phyloP scores from a whole-genome alignment of 2,797 vertebrate genomes.

The Falco columbarius region DNA sequence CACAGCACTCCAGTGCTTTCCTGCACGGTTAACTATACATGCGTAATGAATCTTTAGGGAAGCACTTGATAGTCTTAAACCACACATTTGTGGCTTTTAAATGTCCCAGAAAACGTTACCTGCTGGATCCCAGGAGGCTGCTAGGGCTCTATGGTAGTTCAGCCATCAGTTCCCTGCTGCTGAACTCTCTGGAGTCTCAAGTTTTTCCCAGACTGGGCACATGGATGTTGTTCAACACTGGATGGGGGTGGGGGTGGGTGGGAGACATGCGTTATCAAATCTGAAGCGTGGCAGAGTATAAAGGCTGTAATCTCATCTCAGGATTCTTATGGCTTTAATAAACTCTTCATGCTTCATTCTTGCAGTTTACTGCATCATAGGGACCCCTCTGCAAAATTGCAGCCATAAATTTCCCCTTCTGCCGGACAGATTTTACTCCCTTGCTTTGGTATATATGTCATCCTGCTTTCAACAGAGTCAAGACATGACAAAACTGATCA shows the following conservation, averaged over 20 bases:
- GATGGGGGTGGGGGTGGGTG: not conserved
- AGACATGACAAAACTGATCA: constrained; percentile 68
- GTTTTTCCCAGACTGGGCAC: not conserved
- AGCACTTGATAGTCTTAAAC: not conserved
- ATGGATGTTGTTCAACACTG: not conserved
- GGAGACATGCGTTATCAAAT: constrained; percentile 46
- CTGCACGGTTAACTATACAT: not conserved
- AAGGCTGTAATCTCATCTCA: constrained; percentile 66
- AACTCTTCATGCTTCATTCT: constrained; percentile 71
- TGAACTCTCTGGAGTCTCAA: not conserved
- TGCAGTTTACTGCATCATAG: constrained; percentile 66
- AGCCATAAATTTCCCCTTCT: constrained; percentile 71
- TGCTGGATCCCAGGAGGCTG: not conserved
- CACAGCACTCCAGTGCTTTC: not conserved
- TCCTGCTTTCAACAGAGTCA: constrained; percentile 46
- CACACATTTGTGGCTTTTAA: not conserved
- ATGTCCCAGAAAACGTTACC: not conserved
- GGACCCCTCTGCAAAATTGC: constrained; percentile 69
- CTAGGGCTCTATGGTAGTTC: not conserved
- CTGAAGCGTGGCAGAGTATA: constrained; percentile 42
- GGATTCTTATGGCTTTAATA: constrained; percentile 75
- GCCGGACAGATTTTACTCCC: constrained; percentile 67
- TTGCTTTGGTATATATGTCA: constrained; percentile 55
- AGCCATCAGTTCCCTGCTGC: not conserved
- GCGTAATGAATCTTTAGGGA: not conserved